Evolutionary conservation across 2,888 invertebrate species (phyloP), one percentile per base, ranked within the genome.

Genomic region (Melieria omissa): DNA sequence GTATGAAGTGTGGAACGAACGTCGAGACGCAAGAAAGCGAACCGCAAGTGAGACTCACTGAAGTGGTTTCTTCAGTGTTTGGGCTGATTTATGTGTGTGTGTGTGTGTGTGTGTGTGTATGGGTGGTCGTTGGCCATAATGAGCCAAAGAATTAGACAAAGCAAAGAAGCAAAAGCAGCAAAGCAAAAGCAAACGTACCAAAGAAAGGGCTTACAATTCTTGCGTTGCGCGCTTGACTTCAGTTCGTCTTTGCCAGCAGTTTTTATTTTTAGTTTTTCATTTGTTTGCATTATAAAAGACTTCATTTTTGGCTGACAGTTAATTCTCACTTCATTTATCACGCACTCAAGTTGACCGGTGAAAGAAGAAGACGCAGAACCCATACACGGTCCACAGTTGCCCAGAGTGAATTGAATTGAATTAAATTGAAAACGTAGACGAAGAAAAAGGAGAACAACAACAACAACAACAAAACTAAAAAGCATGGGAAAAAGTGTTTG

Each of bases 381-480:
- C 14, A 65, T 14, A 54, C 54, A 5, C 16, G 55, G 44, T 7
- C 45, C 12, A 52, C 12, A 52, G 42, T 10, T n/a, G 29, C 29
- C 29, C 29, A 29, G 29, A 29, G 29, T 29, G 29, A 29, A 29
- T 29, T 29, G 29, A 29, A 29, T 29, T 49, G 67, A 47, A 16
- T 49, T 9, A 42, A 10, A 54, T 42, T 54, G 45, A n/a, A 44
- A 61, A 44, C n/a, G 45, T 44, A 46, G 46, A 75, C 69, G 60
- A 72, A 70, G 60, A 72, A 66, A 55, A 67, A 71, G 65, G 61
- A 72, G 54, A 58, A 44, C 57, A 52, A 45, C 52, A 65, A 44
- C 57, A 52, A 45, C 52, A 65, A 45, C 44, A 9, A 10, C 10
- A 47, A 63, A 41, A 49, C 5, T 5, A 29, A 4, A 65, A 71